Evolutionary conservation across 2,888 invertebrate species (phyloP).

Genomic region (Drosophila anceps): DNA sequence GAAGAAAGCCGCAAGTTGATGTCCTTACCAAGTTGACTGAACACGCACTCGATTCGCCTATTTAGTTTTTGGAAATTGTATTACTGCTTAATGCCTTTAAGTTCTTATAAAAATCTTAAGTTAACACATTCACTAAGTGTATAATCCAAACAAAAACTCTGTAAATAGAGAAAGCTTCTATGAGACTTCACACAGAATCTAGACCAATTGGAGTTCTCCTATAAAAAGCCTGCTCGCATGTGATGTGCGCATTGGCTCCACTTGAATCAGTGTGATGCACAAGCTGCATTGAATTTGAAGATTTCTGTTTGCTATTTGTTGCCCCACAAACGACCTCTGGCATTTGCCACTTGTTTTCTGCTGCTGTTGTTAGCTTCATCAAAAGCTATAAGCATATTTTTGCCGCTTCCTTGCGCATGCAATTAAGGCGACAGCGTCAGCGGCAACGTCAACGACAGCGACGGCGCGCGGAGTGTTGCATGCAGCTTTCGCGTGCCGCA

Average conservation of each 20-base stretch:
- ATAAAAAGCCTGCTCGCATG: neutral
- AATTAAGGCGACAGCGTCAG: slow-evolving; percentile 40
- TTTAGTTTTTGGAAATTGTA: too few relatives aligned
- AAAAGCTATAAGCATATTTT: slow-evolving; percentile 38
- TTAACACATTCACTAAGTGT: too few relatives aligned
- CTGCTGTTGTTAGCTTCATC: slow-evolving; percentile 15
- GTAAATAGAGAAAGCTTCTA: neutral
- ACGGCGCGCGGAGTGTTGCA: neutral
- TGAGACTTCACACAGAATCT: neutral
- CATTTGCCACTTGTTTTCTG: slow-evolving; percentile 50
- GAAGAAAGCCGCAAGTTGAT: too few relatives aligned
- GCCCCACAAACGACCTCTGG: slow-evolving; percentile 43
- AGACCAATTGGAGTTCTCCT: neutral
- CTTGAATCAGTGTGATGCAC: slow-evolving; percentile 1
- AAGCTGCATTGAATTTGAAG: slow-evolving; percentile 6
- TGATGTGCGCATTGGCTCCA: neutral
- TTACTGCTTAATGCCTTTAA: too few relatives aligned
- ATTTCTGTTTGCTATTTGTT: slow-evolving; percentile 26
- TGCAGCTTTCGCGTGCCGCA: slow-evolving; percentile 57
- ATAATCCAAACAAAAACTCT: neutral
- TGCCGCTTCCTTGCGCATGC: slow-evolving; percentile 50
- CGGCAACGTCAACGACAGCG: slow-evolving; percentile 2
- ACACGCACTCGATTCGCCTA: too few relatives aligned
- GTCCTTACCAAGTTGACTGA: too few relatives aligned
- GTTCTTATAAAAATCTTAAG: too few relatives aligned